Percentiles rank a stretch among this genome's conserved stretches.
These are phyloP conservation scores for Limnephilus lunatus DNA, from an alignment of 2,888 invertebrate genomes.

Conservation along the genomic window DNA sequence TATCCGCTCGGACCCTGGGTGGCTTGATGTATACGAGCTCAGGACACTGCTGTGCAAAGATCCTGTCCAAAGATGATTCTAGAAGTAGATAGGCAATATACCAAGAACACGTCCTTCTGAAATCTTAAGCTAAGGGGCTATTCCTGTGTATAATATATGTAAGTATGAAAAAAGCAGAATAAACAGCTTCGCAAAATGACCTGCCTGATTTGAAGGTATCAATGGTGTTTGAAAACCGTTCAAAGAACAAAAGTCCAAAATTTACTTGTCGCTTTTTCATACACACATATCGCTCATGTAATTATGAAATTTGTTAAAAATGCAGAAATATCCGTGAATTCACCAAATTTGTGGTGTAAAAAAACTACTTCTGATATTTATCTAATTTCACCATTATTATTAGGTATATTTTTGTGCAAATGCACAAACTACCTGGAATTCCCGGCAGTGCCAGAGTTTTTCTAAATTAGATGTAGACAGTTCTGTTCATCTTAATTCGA, in stretches of 20 bases:
- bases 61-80: background rate
- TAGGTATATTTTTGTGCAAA: too few relatives aligned
- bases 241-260: background rate
- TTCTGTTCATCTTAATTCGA: too few relatives aligned
- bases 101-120: background rate
- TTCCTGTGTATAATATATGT: background rate
- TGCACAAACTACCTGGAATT: too few relatives aligned
- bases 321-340: too few relatives aligned
- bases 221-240: background rate
- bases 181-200: background rate
- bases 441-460: too few relatives aligned
- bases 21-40: conserved; percentile 31
- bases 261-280: background rate
- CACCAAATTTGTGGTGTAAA: too few relatives aligned
- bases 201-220: background rate
- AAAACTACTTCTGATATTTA: too few relatives aligned
- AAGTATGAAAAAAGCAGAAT: background rate
- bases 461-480: too few relatives aligned
- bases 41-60: conserved; percentile 24
- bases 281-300: too few relatives aligned
- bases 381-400: too few relatives aligned
- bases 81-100: background rate
- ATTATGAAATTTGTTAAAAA: too few relatives aligned
- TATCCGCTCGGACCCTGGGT: conserved; percentile 33
- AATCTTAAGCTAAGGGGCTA: background rate